phyloP scores from a whole-genome alignment of 1,140 invertebrate species.

The Drosophila asahinai region DNA sequence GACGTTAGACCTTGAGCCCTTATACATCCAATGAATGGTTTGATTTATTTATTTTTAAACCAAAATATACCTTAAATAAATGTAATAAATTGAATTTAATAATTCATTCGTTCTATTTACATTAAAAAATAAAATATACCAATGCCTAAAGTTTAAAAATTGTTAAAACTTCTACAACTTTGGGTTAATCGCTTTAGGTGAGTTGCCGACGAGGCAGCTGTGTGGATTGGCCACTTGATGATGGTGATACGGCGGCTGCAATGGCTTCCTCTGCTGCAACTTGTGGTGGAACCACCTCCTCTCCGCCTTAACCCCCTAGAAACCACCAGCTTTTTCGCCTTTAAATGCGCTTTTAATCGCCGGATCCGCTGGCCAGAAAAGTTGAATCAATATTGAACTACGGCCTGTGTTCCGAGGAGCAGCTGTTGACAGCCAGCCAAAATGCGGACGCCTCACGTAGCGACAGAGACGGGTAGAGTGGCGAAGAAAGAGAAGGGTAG shows the following conservation, averaged over 20 bases:
- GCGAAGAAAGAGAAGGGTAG: background rate
- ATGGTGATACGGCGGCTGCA: conserved; percentile 6
- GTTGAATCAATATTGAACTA: conserved; percentile 78
- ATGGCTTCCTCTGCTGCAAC: conserved; percentile 39
- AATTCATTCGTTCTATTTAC: background rate
- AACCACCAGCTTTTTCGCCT: conserved; percentile 9
- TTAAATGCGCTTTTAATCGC: conserved; percentile 80
- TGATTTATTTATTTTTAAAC: no score
- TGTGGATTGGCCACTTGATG: conserved; percentile 23
- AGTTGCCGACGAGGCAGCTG: conserved; percentile 11
- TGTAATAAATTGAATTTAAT: no score
- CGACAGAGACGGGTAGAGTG: conserved; percentile 3
- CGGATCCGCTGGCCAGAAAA: conserved; percentile 53
- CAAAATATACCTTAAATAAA: no score
- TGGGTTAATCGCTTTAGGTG: conserved; percentile 13
- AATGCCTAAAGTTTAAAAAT: no score
- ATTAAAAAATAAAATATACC: background rate
- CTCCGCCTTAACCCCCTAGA: background rate
- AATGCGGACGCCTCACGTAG: conserved; percentile 55
- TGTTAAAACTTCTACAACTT: background rate
- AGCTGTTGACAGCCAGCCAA: conserved; percentile 69
- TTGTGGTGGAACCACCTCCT: conserved; percentile 25
- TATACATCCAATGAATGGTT: background rate
- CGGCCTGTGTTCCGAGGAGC: conserved; percentile 52
- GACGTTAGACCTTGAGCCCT: rapidly evolving